Conservation (phyloP, 2,113 vertebrate species). For the Panthera leo region DNA sequence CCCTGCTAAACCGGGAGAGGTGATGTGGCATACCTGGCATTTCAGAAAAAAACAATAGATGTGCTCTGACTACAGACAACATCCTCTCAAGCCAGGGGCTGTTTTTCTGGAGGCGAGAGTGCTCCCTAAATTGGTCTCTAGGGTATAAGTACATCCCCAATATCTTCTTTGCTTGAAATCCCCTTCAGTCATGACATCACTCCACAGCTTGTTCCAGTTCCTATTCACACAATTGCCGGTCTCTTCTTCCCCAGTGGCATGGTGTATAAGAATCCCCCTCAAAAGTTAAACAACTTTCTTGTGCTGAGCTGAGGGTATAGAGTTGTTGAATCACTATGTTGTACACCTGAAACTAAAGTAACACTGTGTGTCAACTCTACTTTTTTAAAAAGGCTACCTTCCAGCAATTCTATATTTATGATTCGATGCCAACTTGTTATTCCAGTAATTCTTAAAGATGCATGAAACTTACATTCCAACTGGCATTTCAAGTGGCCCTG, state of each 20-base stretch:
- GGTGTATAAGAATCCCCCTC: neutral
- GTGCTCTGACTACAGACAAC: neutral
- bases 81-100: neutral
- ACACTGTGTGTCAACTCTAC: neutral
- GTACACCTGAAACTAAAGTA: neutral
- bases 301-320: neutral
- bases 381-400: neutral
- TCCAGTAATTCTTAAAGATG: neutral
- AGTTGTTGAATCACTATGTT: neutral
- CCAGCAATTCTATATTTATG: neutral
- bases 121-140: neutral
- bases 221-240: neutral
- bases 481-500: neutral
- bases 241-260: neutral
- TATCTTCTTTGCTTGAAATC: no score
- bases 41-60: neutral
- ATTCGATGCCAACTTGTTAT: neutral
- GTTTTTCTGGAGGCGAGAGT: no score
- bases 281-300: neutral
- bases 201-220: no score
- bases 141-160: neutral
- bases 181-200: neutral
- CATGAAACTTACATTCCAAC: neutral
- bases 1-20: neutral
- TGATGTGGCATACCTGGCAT: neutral